phyloP scores from a whole-genome alignment of 2,797 vertebrate genomes.

The Enteromius anoplus region DNA sequence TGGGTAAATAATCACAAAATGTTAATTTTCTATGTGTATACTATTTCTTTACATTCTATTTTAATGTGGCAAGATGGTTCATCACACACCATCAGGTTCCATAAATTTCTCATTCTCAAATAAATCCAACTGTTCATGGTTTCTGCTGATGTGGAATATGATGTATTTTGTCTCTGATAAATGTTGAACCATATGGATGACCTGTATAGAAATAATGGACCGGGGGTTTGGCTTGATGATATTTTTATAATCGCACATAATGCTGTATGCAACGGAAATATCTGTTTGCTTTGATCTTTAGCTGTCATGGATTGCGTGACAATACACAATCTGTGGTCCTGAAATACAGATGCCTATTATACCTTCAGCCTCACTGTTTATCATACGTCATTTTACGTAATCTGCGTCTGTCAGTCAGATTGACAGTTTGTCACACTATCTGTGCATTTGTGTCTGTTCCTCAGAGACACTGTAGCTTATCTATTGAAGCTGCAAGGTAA shows the following conservation, averaged over 20 bases:
- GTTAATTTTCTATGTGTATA: neutral
- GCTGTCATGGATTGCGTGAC: slow-evolving; percentile 12
- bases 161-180: slow-evolving; percentile 3
- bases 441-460: neutral
- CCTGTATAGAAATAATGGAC: slow-evolving; percentile 5
- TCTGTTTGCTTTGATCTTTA: slow-evolving; percentile 27
- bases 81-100: neutral
- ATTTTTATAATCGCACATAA: slow-evolving; percentile 19
- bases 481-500: neutral
- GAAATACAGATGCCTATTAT: slow-evolving; percentile 35
- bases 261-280: slow-evolving; percentile 16
- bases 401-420: slow-evolving; percentile 5
- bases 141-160: slow-evolving; percentile 27
- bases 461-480: neutral
- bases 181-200: slow-evolving; percentile 32
- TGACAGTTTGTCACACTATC: neutral
- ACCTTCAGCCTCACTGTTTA: slow-evolving; percentile 5
- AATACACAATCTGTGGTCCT: slow-evolving; percentile 17
- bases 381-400: neutral
- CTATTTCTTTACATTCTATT: neutral
- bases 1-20: slow-evolving; percentile 9
- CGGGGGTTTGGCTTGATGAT: slow-evolving; percentile 26
- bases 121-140: neutral
- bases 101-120: too few relatives aligned
- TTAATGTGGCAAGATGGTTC: neutral